Percentiles rank a stretch among this genome's conserved stretches.
Conservation (phyloP, 2,113 vertebrate genomes). For the Macrotus californicus region DNA sequence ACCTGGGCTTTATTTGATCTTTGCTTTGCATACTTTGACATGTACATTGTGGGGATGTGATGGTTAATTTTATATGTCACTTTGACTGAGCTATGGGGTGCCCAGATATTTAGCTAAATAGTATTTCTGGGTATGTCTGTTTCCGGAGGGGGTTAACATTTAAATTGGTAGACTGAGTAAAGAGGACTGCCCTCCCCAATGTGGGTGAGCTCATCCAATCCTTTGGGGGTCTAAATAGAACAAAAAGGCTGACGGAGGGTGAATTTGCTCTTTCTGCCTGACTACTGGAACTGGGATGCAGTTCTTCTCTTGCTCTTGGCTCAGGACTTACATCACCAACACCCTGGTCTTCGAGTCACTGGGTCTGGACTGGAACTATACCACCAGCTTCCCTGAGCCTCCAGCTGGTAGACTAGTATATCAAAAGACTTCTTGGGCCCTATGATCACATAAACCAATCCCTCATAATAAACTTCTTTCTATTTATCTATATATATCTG, state of each 20-base stretch:
- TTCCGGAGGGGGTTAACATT: background rate
- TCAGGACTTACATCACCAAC: background rate
- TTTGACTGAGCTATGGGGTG: background rate
- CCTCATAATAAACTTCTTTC: background rate
- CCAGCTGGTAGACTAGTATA: background rate
- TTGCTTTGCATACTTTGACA: background rate
- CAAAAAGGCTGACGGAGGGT: background rate
- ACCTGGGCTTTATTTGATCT: background rate
- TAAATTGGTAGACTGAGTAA: background rate
- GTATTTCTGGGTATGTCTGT: background rate
- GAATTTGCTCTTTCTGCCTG: background rate
- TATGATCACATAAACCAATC: background rate
- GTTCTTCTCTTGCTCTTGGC: background rate
- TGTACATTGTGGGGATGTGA: background rate
- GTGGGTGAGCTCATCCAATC: background rate
- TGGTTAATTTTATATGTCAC: background rate
- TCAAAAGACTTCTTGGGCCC: background rate
- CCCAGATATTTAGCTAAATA: background rate
- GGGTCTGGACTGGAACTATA: background rate
- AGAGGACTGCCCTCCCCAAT: accelerated
- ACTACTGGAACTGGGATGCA: background rate
- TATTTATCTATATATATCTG: background rate
- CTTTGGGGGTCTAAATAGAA: background rate
- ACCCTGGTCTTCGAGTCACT: no score
- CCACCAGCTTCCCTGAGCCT: background rate